phyloP scores from a whole-genome alignment of 2,888 invertebrate species.

The Gerosis bhagava region DNA sequence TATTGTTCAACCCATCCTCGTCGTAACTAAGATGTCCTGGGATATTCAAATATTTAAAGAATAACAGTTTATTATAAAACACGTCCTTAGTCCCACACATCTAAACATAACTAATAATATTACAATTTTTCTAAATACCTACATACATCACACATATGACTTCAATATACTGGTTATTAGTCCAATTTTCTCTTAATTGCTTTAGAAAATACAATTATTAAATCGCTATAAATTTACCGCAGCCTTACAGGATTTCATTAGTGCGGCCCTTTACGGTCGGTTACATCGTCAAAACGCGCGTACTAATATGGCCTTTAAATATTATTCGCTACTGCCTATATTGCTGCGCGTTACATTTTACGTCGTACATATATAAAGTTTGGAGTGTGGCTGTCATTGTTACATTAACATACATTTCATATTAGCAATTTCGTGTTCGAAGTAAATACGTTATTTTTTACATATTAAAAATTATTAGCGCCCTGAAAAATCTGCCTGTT shows the following conservation, averaged over 20 bases:
- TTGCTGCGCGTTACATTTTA: background rate
- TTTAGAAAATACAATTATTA: background rate
- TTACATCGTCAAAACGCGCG: conserved; percentile 9
- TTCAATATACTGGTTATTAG: too few species aligned
- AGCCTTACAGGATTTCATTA: conserved; percentile 18
- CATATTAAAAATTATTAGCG: too few species aligned
- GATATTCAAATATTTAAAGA: too few species aligned
- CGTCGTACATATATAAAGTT: conserved; percentile 1
- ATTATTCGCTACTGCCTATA: conserved; percentile 4
- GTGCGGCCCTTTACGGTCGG: conserved; percentile 14
- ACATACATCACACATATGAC: too few species aligned
- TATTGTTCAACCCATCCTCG: too few species aligned
- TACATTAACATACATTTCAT: conserved; percentile 2
- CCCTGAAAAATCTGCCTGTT: too few species aligned
- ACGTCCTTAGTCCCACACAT: too few species aligned
- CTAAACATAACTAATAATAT: too few species aligned
- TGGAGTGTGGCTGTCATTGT: conserved; percentile 3
- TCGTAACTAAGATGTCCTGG: too few species aligned
- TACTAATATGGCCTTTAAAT: conserved; percentile 14
- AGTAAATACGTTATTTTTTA: background rate
- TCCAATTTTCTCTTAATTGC: too few species aligned
- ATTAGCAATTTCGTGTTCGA: background rate
- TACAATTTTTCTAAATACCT: too few species aligned
- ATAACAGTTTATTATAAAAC: too few species aligned
- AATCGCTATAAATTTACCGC: background rate